Evolutionary conservation across 2,797 vertebrate genomes (phyloP), one percentile per base, ranked within the genome.

Genomic region (Arrhamphus sclerolepis): DNA sequence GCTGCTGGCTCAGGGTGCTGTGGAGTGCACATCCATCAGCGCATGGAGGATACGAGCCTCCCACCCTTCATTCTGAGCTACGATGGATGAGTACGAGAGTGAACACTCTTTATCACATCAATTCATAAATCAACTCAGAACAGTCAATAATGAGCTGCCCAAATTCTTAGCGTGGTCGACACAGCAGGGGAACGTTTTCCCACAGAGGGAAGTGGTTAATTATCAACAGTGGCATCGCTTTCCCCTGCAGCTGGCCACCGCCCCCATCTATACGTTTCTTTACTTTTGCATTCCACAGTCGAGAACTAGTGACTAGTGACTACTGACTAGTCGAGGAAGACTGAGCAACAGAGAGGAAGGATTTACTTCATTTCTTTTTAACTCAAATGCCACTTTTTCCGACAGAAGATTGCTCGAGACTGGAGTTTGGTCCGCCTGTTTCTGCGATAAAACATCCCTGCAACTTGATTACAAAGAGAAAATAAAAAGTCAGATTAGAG

Each of bases 161-260:
- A 66, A 55, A 88, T 89, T 84, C 83, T 80, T 80, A 61, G 77
- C 77, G 63, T 78, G 72, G 63, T 61, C 61, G 46, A 62, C 82
- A 24, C 74, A 59, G 62, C 9, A n/a, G 67, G 47, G 52, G 56
- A 67, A 58, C 51, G 18, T 29, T 39, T 26, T 64, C 48, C 68
- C n/a, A 50, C 51, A 72, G 46, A 78, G 54, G 61, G 72, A 71
- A 72, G 51, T 21, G 55, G 77, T 84, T 77, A 75, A 76, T 81
- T 43, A 84, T 86, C 62, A 79, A 78, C 62, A 18, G 11, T 2
- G 38, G 56, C 47, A 72, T 68, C 22, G 38, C 19, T 52, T 56
- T 22, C 31, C 41, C 60, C 56, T 42, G 47, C 20, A 46, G 56
- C 54, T 28, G 38, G 53, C 49, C 59, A 28, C 50, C 13, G 7